These are phyloP conservation scores for Xiphophorus couchianus DNA, from an alignment of 2,113 vertebrate genomes.

Conservation along the genomic window DNA sequence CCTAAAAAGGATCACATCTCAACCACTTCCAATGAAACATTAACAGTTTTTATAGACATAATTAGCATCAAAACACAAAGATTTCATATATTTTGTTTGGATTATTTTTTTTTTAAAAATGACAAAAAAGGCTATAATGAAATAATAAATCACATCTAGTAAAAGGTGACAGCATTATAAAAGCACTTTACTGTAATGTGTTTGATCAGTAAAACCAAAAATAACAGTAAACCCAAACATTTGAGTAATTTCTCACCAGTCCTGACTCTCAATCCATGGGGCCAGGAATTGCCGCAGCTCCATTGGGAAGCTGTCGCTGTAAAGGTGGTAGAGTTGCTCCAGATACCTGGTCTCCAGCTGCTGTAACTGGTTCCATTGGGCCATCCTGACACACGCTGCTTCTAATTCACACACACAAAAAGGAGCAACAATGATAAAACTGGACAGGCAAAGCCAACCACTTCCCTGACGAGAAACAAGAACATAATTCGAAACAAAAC, in stretches of 20 bases:
- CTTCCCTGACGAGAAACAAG: not conserved
- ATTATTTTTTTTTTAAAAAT: not conserved
- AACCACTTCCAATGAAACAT: not conserved
- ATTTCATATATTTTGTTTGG: not conserved
- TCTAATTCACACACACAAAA: conserved; percentile 15
- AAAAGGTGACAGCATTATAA: not conserved
- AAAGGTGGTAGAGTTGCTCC: conserved; percentile 97
- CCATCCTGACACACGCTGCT: conserved; percentile 83
- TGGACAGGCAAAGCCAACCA: not conserved
- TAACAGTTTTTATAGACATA: not conserved
- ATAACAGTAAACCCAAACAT: not conserved
- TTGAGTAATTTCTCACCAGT: conserved; percentile 83
- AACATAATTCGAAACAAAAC: not conserved
- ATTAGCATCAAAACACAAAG: not conserved
- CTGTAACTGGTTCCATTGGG: conserved; percentile 99
- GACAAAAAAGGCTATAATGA: not conserved
- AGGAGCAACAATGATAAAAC: not conserved
- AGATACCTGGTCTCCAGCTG: conserved; percentile 96
- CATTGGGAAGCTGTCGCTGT: conserved; percentile 99
- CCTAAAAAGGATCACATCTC: not conserved
- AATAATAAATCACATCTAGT: conserved; percentile 16
- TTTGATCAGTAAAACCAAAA: not conserved
- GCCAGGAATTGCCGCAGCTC: conserved; percentile 97
- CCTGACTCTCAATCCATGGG: conserved; percentile 98
- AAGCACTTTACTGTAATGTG: not conserved